Conservation (phyloP, 2,888 invertebrate genomes). For the Peribatodes rhomboidaria region DNA sequence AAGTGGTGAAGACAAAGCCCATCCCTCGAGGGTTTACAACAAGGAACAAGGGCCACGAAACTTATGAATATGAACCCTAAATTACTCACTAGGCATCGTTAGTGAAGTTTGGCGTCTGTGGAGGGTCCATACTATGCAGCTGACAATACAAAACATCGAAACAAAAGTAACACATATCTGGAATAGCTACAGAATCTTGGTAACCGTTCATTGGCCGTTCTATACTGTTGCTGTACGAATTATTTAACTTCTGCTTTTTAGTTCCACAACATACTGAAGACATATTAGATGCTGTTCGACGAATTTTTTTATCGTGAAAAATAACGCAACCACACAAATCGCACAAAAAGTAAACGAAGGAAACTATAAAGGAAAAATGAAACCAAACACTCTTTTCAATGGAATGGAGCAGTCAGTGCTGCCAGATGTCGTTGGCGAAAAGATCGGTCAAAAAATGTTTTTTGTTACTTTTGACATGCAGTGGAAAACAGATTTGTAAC, state of each 20-base stretch:
- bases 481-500: too few relatives aligned
- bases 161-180: slow-evolving; percentile 99
- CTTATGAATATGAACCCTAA: slow-evolving; percentile 38
- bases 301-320: slow-evolving; percentile 45
- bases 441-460: too few relatives aligned
- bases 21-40: slow-evolving; percentile 38
- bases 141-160: slow-evolving; percentile 99
- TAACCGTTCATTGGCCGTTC: slow-evolving; percentile 87
- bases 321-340: slow-evolving; percentile 66
- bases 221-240: slow-evolving; percentile 85
- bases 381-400: slow-evolving; percentile 61
- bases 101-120: slow-evolving; percentile 96
- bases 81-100: slow-evolving; percentile 97
- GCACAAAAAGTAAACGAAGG: slow-evolving; percentile 62
- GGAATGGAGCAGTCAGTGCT: slow-evolving; percentile 7
- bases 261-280: slow-evolving; percentile 97
- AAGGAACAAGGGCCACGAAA: slow-evolving; percentile 38
- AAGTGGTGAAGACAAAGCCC: slow-evolving; percentile 57
- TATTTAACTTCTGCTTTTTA: slow-evolving; percentile 96
- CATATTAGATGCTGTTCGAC: slow-evolving; percentile 84
- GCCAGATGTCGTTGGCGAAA: too few relatives aligned
- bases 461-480: too few relatives aligned
- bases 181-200: slow-evolving; percentile 90
- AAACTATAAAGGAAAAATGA: slow-evolving; percentile 46
- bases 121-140: slow-evolving; percentile 96